A percentile compares a stretch with the other conserved stretches of the same genome.
Evolutionary conservation across 2,888 invertebrate genomes (phyloP).

Genomic region (Aethes cnicana): DNA sequence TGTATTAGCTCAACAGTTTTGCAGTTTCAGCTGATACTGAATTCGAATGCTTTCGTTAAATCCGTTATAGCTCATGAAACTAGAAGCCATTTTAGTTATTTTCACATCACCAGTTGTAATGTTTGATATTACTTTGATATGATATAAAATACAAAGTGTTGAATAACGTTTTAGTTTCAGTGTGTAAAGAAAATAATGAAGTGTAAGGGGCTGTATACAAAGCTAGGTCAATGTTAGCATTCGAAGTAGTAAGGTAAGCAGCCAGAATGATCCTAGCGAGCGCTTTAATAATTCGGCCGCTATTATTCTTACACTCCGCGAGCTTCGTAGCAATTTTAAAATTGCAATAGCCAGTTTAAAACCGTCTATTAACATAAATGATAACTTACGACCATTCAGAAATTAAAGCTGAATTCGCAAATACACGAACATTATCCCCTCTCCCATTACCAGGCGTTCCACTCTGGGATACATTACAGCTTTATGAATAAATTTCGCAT

Average conservation of each 20-base stretch:
- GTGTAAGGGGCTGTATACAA: too few relatives aligned
- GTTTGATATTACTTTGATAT: too few relatives aligned
- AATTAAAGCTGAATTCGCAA: conserved; percentile 70
- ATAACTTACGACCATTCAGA: conserved; percentile 62
- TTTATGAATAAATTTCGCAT: conserved; percentile 84
- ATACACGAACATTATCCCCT: conserved; percentile 67
- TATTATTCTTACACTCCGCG: conserved; percentile 14
- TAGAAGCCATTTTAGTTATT: too few relatives aligned
- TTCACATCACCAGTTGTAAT: too few relatives aligned
- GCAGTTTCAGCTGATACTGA: too few relatives aligned
- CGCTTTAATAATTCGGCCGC: conserved; percentile 10
- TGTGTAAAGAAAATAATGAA: too few relatives aligned
- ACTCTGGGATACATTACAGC: conserved; percentile 80
- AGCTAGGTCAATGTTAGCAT: background rate
- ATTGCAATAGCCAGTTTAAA: conserved; percentile 40
- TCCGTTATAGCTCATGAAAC: too few relatives aligned
- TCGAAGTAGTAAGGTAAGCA: background rate
- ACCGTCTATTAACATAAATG: conserved; percentile 56
- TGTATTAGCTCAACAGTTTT: too few relatives aligned
- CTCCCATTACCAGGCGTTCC: conserved; percentile 74
- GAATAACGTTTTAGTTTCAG: too few relatives aligned
- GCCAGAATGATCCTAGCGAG: conserved; percentile 1
- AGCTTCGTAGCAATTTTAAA: conserved; percentile 21
- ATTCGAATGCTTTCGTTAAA: too few relatives aligned
- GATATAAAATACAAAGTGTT: too few relatives aligned